Evolutionary conservation across 2,797 vertebrate species (phyloP).

Genomic region (Garrulus glandarius): DNA sequence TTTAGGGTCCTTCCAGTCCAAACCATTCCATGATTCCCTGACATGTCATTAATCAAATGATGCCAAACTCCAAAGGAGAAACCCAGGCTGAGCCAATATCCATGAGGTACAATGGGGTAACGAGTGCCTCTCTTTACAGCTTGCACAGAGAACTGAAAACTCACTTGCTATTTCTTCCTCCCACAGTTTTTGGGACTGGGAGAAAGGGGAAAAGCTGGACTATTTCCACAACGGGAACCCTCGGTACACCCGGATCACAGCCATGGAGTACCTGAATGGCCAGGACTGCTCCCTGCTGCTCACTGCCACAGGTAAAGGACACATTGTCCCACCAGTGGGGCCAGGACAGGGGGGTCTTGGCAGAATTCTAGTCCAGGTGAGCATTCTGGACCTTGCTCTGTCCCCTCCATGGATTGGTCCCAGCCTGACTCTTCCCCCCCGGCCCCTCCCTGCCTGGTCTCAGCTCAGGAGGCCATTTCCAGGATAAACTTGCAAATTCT

Average conservation of each 20-base stretch:
- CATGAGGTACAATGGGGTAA: neutral
- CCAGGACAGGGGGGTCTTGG: too few relatives aligned
- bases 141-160: neutral
- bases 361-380: accelerated
- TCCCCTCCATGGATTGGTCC: accelerated
- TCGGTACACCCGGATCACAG: slow-evolving; percentile 92
- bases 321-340: accelerated
- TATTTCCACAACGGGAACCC: slow-evolving; percentile 99
- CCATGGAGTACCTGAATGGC: slow-evolving; percentile 97
- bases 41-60: neutral
- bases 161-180: neutral
- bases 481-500: neutral
- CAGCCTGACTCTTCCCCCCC: neutral
- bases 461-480: neutral
- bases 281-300: slow-evolving; percentile 95
- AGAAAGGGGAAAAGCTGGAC: slow-evolving; percentile 93
- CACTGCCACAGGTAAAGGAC: slow-evolving; percentile 86
- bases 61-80: neutral
- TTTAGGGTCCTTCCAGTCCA: neutral
- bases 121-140: neutral
- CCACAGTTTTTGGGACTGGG: slow-evolving; percentile 96
- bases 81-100: neutral
- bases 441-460: neutral
- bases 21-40: neutral
- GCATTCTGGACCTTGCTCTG: neutral